Conservation (phyloP, 2,797 vertebrate species). For the Rhabdophis nuchalis region DNA sequence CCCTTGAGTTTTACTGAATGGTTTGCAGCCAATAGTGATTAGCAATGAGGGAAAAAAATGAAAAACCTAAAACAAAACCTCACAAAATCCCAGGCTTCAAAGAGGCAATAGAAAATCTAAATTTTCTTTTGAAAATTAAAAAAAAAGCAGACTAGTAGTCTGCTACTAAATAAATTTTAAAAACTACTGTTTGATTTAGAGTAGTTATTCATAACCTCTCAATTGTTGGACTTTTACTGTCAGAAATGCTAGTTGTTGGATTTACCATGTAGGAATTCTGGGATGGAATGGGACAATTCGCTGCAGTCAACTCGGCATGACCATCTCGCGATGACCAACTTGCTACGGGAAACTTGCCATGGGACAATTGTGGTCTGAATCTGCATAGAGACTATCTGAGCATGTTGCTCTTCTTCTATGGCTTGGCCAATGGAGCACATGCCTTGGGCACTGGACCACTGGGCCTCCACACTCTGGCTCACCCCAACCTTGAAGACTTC, state of each 20-base stretch:
- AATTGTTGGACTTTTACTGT: neutral
- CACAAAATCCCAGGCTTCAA: conserved; percentile 23
- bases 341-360: accelerated
- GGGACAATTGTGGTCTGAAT: neutral
- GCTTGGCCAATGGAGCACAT: neutral
- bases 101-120: neutral
- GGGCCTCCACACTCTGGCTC: neutral
- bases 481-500: neutral
- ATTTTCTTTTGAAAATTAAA: conserved; percentile 16
- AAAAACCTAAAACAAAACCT: conserved; percentile 22
- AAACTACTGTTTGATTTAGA: conserved; percentile 14
- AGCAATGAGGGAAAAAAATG: conserved; percentile 3
- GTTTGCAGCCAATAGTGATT: conserved; percentile 46
- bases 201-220: neutral
- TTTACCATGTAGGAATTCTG: neutral
- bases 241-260: neutral
- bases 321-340: neutral
- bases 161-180: conserved; percentile 17
- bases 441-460: neutral
- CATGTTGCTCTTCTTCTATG: neutral
- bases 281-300: neutral
- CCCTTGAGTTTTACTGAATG: conserved; percentile 44
- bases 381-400: neutral
- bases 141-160: neutral
- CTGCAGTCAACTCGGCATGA: neutral